These are phyloP conservation scores for Pachypeltis micranthus DNA, from an alignment of 1,140 invertebrate genomes.

Conservation along the genomic window DNA sequence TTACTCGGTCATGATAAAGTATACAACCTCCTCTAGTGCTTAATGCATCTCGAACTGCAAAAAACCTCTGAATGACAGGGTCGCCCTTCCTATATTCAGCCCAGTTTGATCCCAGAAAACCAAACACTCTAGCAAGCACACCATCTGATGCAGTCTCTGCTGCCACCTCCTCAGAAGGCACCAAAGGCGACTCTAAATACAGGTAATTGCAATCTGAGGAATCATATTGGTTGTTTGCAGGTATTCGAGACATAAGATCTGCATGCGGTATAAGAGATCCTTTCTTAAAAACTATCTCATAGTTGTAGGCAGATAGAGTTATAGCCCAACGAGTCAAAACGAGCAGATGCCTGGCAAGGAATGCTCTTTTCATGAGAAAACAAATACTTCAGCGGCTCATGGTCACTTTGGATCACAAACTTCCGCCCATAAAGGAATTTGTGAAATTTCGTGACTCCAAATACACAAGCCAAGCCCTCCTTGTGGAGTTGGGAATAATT, in stretches of 20 bases:
- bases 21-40: no score
- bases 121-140: background rate
- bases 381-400: constrained; percentile 28
- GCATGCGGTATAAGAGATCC: constrained; percentile 17
- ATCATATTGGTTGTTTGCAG: background rate
- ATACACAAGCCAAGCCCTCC: constrained; percentile 37
- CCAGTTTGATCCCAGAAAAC: no score
- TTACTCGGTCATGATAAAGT: no score
- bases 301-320: constrained; percentile 22
- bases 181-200: background rate
- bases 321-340: constrained; percentile 20
- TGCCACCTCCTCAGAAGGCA: background rate
- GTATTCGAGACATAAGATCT: constrained; percentile 11
- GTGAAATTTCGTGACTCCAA: constrained; percentile 34
- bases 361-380: constrained; percentile 29
- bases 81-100: no score
- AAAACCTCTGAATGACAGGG: no score
- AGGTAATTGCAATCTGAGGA: background rate
- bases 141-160: background rate
- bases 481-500: constrained; percentile 40
- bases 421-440: no score
- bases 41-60: no score
- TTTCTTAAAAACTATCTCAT: constrained; percentile 16
- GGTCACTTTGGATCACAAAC: constrained; percentile 35
- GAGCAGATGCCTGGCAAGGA: constrained; percentile 29